Evolutionary conservation across 2,797 vertebrate species (phyloP), one percentile per base, ranked within the genome.

Genomic region (Danio tinwini): DNA sequence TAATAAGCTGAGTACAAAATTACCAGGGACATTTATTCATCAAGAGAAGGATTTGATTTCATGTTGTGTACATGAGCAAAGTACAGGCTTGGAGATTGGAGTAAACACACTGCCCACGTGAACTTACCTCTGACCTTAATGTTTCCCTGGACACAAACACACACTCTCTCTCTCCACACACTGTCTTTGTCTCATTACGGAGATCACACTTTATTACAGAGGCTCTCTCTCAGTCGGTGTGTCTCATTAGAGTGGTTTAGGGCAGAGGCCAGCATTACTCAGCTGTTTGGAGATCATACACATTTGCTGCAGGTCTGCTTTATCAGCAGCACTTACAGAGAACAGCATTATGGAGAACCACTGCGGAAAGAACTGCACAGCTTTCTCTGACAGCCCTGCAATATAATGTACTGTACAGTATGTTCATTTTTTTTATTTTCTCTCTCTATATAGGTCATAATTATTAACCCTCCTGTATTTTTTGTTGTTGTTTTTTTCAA

Each of bases 251-350:
- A 63, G 72, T 74, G 85, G 80, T 61, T 62, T 59, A 67, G 49
- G 82, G 14, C 39, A 59, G 71, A 12, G 4, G 45, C 80, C 77
- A 82, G 70, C 40, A 56, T 82, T 72, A 77, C 76, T 82, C 59
- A 80, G 83, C 78, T 83, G 85, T 91, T 89, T 84, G 76, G 69
- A 84, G 53, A 85, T 85, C 88, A 88, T 88, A 88, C 49, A 76
- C 74, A 76, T 89, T 87, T 76, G 79, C 82, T 65, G 56, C 50
- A 69, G 49, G 79, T 85, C 82, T 87, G 88, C 88, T 76, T 78
- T 64, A 87, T 90, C 90, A 89, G 89, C 88, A 52, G 29, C 53
- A 82, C 68, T 76, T 29, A 29, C 29, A 29, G 29, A 29, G 29
- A 29, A 29, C 29, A 29, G 74, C 71, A 76, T 52, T 82, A 80